A percentile compares a stretch with the other conserved stretches of the same genome.
Conservation (phyloP, 2,888 invertebrate species). For the Calephelis perditalis region DNA sequence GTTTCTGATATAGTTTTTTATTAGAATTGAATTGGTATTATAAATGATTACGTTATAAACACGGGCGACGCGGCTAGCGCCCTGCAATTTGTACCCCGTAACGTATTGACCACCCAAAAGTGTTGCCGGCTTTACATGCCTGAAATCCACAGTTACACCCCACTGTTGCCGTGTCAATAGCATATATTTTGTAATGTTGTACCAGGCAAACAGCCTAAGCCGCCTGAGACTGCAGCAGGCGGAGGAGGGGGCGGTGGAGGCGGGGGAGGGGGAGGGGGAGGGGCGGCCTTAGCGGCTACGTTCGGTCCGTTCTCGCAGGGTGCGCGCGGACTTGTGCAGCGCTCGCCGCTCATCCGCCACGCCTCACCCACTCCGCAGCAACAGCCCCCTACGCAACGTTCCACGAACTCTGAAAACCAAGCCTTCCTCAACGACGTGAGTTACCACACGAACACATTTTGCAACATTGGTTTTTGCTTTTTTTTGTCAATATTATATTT, state of each 20-base stretch:
- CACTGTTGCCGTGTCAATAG: too few relatives aligned
- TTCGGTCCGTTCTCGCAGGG: constrained; percentile 79
- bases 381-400: constrained; percentile 82
- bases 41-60: too few relatives aligned
- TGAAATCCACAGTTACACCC: too few relatives aligned
- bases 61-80: too few relatives aligned
- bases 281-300: constrained; percentile 39
- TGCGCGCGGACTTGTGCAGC: constrained; percentile 90
- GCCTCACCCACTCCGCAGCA: constrained; percentile 81
- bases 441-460: constrained; percentile 20
- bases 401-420: constrained; percentile 93
- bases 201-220: constrained; percentile 47
- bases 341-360: constrained; percentile 92
- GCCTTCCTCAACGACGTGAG: constrained; percentile 93
- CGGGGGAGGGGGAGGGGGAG: constrained; percentile 22
- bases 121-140: too few relatives aligned
- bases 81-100: too few relatives aligned
- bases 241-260: constrained; percentile 19
- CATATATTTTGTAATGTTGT: too few relatives aligned
- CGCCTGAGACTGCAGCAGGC: constrained; percentile 18
- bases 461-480: too few relatives aligned
- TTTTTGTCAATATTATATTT: too few relatives aligned
- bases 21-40: too few relatives aligned
- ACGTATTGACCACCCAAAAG: too few relatives aligned
- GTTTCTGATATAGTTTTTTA: too few relatives aligned